Evolutionary conservation across 2,888 invertebrate genomes (phyloP).

Genomic region (Orthosia gracilis): DNA sequence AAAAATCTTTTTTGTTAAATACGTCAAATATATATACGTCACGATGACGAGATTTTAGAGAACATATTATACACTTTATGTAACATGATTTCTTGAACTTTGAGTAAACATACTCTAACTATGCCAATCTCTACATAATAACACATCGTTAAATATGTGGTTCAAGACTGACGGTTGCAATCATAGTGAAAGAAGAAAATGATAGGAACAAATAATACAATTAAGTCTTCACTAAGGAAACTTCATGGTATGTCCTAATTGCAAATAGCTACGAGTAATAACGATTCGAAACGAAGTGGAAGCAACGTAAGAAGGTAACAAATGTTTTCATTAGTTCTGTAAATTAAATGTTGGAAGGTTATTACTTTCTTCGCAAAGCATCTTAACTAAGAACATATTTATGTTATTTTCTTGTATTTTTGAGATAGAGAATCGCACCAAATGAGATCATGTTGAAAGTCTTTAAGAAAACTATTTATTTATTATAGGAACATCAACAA

Average conservation of each 20-base stretch:
- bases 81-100: too few relatives aligned
- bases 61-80: too few relatives aligned
- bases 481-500: too few relatives aligned
- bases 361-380: neutral
- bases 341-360: slow-evolving; percentile 14
- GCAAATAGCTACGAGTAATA: slow-evolving; percentile 45
- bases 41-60: too few relatives aligned
- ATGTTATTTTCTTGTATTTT: neutral
- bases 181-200: neutral
- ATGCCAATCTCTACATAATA: too few relatives aligned
- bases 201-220: neutral
- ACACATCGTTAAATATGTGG: neutral
- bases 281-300: slow-evolving; percentile 16
- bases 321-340: slow-evolving; percentile 22
- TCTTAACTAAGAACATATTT: neutral
- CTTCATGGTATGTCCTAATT: slow-evolving; percentile 23
- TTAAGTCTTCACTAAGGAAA: slow-evolving; percentile 6
- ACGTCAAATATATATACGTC: too few relatives aligned
- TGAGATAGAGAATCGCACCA: too few relatives aligned
- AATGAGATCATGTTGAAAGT: too few relatives aligned
- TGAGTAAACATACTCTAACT: too few relatives aligned
- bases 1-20: too few relatives aligned
- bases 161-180: neutral
- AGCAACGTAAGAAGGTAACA: slow-evolving; percentile 15
- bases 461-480: too few relatives aligned